phyloP scores from a whole-genome alignment of 2,888 invertebrate genomes.

The Drosophila tanythrix region DNA sequence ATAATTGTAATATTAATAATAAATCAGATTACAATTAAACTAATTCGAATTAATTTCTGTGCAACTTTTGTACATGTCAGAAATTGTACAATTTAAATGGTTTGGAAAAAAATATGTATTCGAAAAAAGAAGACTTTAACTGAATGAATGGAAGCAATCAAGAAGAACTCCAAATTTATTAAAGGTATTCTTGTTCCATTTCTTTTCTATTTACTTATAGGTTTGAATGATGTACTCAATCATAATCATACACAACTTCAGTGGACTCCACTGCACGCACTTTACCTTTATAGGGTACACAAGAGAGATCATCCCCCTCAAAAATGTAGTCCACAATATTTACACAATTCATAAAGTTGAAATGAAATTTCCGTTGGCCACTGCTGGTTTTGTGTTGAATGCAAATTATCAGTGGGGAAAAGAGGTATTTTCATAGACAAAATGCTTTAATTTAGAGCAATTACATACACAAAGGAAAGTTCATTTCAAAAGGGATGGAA shows the following conservation, averaged over 20 bases:
- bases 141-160: not conserved
- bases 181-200: not conserved
- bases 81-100: not conserved
- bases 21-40: not conserved
- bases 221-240: not conserved
- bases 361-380: conserved; percentile 10
- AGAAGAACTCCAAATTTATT: not conserved
- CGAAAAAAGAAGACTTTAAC: not conserved
- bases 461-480: conserved; percentile 42
- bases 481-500: conserved; percentile 23
- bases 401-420: conserved; percentile 38
- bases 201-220: not conserved
- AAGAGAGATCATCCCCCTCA: not conserved
- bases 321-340: conserved; percentile 6
- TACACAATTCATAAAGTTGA: conserved; percentile 15
- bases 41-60: not conserved
- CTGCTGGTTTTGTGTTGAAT: conserved; percentile 26
- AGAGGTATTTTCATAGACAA: conserved; percentile 9
- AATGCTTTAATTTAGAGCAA: conserved; percentile 29
- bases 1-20: no score
- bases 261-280: not conserved
- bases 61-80: not conserved
- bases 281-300: not conserved
- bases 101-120: no score
- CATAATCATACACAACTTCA: not conserved